Conservation (phyloP, 2,113 vertebrate species). For the Microtus richardsoni region DNA sequence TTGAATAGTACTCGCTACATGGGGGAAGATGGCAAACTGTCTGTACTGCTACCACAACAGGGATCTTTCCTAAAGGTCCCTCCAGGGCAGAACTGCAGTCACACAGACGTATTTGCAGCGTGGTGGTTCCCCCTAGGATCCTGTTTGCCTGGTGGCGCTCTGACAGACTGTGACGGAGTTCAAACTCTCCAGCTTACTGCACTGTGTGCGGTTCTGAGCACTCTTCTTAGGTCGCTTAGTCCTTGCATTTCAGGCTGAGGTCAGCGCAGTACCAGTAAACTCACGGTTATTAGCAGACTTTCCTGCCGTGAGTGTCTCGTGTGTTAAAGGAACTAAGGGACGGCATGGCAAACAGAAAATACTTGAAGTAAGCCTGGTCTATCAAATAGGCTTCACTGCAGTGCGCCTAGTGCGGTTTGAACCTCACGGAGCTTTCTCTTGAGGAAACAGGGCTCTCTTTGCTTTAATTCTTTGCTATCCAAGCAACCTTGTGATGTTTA, state of each 20-base stretch:
- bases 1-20: no score
- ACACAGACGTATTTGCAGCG: accelerated
- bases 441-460: conserved; percentile 49
- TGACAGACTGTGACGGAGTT: neutral
- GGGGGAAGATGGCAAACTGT: neutral
- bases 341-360: neutral
- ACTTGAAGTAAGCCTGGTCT: neutral
- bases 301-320: accelerated
- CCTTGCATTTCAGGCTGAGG: neutral
- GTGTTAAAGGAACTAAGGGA: neutral
- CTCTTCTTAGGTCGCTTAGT: neutral
- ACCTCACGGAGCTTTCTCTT: conserved; percentile 8
- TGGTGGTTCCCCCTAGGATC: neutral
- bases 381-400: no score
- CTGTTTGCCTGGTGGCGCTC: neutral
- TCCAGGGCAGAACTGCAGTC: neutral
- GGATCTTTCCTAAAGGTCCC: neutral
- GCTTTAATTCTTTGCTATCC: conserved; percentile 32
- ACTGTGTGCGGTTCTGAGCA: neutral
- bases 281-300: neutral
- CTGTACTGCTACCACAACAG: neutral
- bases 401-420: neutral
- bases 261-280: neutral
- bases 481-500: conserved; percentile 61
- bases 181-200: neutral